Percentiles rank a stretch among this genome's conserved stretches.
These are phyloP conservation scores for Drosophila novamexicana DNA, from an alignment of 1,140 invertebrate genomes.

Conservation along the genomic window DNA sequence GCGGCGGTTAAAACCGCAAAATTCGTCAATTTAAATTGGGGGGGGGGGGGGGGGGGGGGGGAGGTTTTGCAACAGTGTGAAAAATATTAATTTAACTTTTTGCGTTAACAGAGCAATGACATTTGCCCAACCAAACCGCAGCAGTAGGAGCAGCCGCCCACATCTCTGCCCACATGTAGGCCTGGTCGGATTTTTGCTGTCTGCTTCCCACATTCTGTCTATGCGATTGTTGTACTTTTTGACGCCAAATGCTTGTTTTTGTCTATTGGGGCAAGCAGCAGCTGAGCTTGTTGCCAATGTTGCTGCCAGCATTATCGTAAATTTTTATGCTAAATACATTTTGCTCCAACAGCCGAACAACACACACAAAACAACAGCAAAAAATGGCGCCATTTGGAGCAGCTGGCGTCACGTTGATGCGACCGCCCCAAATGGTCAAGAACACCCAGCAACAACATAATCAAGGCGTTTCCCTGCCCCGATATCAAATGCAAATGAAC, in stretches of 20 bases:
- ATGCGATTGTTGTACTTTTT: constrained; percentile 15
- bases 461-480: constrained; percentile 34
- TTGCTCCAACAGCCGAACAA: constrained; percentile 61
- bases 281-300: constrained; percentile 54
- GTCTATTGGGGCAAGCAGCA: constrained; percentile 63
- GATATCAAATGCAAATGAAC: constrained; percentile 54
- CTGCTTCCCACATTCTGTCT: constrained; percentile 13
- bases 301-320: constrained; percentile 80
- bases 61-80: constrained; percentile 47
- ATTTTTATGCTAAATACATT: constrained; percentile 84
- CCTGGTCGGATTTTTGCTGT: constrained; percentile 30
- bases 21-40: constrained; percentile 67
- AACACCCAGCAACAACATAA: constrained; percentile 47
- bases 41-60: constrained; percentile 7
- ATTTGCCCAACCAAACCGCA: constrained; percentile 39
- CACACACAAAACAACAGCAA: constrained; percentile 41
- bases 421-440: constrained; percentile 40
- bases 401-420: constrained; percentile 61
- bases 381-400: constrained; percentile 58
- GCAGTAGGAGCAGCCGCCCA: not conserved
- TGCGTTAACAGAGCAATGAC: constrained; percentile 70
- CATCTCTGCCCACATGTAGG: not conserved
- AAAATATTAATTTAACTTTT: constrained; percentile 82
- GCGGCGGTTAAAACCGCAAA: constrained; percentile 59
- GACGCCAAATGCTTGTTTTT: constrained; percentile 37